Base-by-base conservation (phyloP, 2,113 vertebrate genomes). In the Amphiprion percula region DNA sequence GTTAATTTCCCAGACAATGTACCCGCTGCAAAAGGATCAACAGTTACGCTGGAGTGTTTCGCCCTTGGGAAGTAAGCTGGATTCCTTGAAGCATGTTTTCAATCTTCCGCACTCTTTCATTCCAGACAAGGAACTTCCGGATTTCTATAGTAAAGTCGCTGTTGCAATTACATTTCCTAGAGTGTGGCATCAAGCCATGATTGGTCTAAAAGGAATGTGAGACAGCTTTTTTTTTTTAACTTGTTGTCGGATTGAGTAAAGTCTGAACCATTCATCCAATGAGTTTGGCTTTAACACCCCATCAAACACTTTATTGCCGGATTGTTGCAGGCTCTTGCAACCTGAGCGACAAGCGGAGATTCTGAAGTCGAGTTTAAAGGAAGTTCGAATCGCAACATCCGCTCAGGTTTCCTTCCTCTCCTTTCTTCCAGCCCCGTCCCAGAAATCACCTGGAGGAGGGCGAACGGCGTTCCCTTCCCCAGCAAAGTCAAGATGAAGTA, bases 11-110 rank as follows among this genome's bases (percentile, higher is more conserved):
- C 97, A 63, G 97, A 98, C 91, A 96, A 92, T 0, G 95, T 98
- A 62, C 96, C 96, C 59, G 95, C 96, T 44, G 96, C 97, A 12
- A 97, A 97, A 92, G 97, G 97, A 85, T 96, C 97, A 30, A 96
- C 96, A 73, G 97, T 97, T 90, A 97, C 93, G 54, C 94, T 99
- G 63, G 97, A 99, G 86, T 99, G 97, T 87, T 99, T 98, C 90
- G 97, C 97, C 28, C 94, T 99, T 15, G 97, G 97, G 90, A 98
- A 99, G 97, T 99, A 96, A 96, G 97, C 71, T 95, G 80, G 79
- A 91, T 85, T 91, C 83, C 79, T 86, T 78, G 19, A 87, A 80
- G 86, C 87, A 79, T 90, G 85, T 89, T 90, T 90, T 90, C 80
- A 90, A 77, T 90, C 83, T 86, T 61, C 74, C 59, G 28, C 70